phyloP scores from a whole-genome alignment of 2,113 vertebrate genomes.

The Apodemus sylvaticus region DNA sequence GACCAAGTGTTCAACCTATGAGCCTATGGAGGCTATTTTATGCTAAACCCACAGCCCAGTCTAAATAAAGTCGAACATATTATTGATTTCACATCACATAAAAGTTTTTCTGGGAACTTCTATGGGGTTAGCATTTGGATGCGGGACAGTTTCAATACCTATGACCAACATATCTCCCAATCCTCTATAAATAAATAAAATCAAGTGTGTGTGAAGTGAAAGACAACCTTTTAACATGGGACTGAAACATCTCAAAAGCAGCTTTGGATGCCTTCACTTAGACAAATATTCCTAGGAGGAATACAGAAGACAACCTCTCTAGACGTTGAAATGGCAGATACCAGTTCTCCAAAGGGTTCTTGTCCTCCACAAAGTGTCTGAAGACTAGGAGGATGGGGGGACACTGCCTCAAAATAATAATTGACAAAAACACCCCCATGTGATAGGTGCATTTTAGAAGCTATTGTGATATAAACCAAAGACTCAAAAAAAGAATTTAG shows the following conservation, averaged over 20 bases:
- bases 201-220: background rate
- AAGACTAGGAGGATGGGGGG: background rate
- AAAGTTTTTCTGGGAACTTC: background rate
- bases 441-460: background rate
- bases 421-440: background rate
- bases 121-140: background rate
- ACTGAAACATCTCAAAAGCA: background rate
- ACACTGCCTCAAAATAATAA: background rate
- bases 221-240: background rate
- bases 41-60: background rate
- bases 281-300: background rate
- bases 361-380: background rate
- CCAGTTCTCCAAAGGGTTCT: background rate
- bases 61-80: background rate
- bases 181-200: constrained; percentile 15
- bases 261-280: accelerated
- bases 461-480: background rate
- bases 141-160: background rate
- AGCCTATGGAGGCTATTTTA: background rate
- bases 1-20: background rate
- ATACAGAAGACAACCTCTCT: background rate
- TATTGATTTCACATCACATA: background rate
- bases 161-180: background rate
- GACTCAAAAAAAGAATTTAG: background rate
- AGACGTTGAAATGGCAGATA: background rate